phyloP scores from a whole-genome alignment of 2,797 vertebrate species.

The Lophius americanus region DNA sequence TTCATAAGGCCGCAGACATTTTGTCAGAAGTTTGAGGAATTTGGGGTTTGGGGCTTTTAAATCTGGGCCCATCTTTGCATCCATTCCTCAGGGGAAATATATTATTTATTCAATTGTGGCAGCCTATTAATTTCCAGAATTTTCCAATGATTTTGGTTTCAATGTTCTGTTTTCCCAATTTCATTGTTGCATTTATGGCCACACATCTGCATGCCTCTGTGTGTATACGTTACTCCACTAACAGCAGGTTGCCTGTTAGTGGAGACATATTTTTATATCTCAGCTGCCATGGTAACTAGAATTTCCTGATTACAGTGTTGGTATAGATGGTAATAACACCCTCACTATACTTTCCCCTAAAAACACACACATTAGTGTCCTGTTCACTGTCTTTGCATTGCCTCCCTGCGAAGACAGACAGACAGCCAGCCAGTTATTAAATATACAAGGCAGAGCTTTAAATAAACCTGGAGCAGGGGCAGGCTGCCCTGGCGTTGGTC shows the following conservation, averaged over 20 bases:
- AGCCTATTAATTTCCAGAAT: not conserved
- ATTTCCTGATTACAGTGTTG: conserved; percentile 54
- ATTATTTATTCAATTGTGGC: too few relatives aligned
- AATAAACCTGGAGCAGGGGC: conserved; percentile 71
- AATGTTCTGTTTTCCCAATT: too few relatives aligned
- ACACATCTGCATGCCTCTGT: conserved; percentile 1
- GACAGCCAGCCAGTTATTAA: conserved; percentile 77
- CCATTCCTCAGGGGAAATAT: too few relatives aligned
- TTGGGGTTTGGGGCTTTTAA: too few relatives aligned
- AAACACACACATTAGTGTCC: conserved; percentile 73
- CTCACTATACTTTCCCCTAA: conserved; percentile 63
- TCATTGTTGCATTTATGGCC: not conserved
- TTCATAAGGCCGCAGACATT: too few relatives aligned
- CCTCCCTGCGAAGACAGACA: conserved; percentile 62
- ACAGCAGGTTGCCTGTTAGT: conserved; percentile 15
- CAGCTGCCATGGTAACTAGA: conserved; percentile 62
- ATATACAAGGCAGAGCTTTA: conserved; percentile 79
- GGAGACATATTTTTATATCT: conserved; percentile 41
- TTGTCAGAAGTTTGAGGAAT: too few relatives aligned
- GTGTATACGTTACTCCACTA: conserved; percentile 9
- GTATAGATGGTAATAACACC: conserved; percentile 56
- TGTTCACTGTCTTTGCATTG: conserved; percentile 29
- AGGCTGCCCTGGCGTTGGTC: conserved; percentile 48
- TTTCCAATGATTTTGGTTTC: not conserved
- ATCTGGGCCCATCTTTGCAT: too few relatives aligned